Conservation (phyloP, 2,888 invertebrate genomes). For the Metallyticus violacea region DNA sequence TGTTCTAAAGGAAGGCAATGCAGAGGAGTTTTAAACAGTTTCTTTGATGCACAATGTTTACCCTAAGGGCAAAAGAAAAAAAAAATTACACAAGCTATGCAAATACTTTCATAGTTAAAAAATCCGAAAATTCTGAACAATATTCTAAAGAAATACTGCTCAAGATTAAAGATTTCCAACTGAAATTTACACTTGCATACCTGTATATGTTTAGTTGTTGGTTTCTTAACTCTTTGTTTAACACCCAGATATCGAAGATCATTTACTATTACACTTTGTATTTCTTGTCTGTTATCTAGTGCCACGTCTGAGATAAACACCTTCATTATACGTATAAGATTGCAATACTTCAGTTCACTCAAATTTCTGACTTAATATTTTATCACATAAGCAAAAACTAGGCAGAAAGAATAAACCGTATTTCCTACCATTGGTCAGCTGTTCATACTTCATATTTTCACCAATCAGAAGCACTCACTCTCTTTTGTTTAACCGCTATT, state of each 20-base stretch:
- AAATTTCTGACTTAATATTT: not conserved
- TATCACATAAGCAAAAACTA: not conserved
- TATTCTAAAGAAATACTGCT: no score
- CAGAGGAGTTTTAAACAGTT: constrained; percentile 56
- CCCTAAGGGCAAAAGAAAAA: not conserved
- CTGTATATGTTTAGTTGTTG: constrained; percentile 49
- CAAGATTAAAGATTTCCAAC: no score
- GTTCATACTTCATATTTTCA: not conserved
- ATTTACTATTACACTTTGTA: constrained; percentile 56
- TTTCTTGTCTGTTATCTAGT: constrained; percentile 45
- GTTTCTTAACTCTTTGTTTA: constrained; percentile 68
- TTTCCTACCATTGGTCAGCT: not conserved
- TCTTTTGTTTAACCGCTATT: constrained; percentile 4
- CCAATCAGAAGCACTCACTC: not conserved
- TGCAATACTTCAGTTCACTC: not conserved
- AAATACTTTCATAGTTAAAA: no score
- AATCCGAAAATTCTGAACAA: no score
- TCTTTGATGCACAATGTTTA: constrained; percentile 40
- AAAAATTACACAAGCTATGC: no score
- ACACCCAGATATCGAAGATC: constrained; percentile 68
- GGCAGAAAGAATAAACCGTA: not conserved
- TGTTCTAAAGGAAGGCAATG: constrained; percentile 53
- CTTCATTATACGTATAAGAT: not conserved
- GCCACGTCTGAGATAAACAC: constrained; percentile 7
- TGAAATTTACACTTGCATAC: no score